Percentiles rank a stretch among this genome's conserved stretches.
These are phyloP conservation scores for Spodoptera picta DNA, from an alignment of 2,888 invertebrate genomes.

Conservation along the genomic window DNA sequence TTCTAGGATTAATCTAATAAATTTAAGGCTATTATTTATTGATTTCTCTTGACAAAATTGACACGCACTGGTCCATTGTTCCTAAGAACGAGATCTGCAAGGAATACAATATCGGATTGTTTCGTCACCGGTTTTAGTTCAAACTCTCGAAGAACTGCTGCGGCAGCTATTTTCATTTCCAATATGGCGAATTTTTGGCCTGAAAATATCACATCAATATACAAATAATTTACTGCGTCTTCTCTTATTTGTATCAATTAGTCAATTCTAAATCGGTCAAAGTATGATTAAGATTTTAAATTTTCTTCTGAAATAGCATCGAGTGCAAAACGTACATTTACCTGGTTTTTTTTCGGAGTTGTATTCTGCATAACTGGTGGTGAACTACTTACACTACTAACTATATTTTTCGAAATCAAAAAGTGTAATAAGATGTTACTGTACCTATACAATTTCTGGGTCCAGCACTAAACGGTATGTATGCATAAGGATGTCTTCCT, in stretches of 20 bases:
- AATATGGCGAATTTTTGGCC: conserved; percentile 87
- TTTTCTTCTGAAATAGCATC: no score
- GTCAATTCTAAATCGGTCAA: no score
- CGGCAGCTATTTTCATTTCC: conserved; percentile 53
- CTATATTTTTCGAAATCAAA: no score
- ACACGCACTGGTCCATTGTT: conserved; percentile 68
- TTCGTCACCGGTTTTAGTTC: conserved; percentile 78
- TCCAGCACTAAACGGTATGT: conserved; percentile 92
- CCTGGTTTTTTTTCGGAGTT: no score
- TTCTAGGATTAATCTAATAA: no score
- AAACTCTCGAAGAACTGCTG: conserved; percentile 69
- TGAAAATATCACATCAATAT: conserved; percentile 49
- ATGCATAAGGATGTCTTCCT: conserved; percentile 89
- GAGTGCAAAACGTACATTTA: no score
- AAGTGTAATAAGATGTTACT: background rate
- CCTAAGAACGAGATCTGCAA: conserved; percentile 72
- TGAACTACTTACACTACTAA: no score
- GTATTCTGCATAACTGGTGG: no score
- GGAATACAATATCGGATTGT: conserved; percentile 70
- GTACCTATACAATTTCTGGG: conserved; percentile 91
- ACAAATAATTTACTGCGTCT: no score
- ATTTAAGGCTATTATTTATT: conserved; percentile 8
- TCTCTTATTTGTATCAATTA: no score
- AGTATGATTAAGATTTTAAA: no score
- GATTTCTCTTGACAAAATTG: conserved; percentile 45